Evolutionary conservation across 2,888 invertebrate species (phyloP).

Genomic region (Colostygia pectinataria): DNA sequence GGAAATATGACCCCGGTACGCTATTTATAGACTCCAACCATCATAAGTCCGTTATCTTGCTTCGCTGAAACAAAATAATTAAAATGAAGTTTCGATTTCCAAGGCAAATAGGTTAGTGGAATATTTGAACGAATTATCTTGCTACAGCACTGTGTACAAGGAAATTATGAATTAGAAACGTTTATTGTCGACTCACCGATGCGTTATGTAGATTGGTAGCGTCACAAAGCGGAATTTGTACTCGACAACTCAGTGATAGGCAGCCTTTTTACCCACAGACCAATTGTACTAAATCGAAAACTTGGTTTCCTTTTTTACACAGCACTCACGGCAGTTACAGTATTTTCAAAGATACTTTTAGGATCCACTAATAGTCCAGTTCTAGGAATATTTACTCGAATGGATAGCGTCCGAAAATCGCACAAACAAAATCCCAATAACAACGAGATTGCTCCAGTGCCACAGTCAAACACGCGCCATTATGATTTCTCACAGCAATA

Average conservation of each 20-base stretch:
- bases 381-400: slow-evolving; percentile 56
- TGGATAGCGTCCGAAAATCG: slow-evolving; percentile 52
- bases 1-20: slow-evolving; percentile 40
- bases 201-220: slow-evolving; percentile 43
- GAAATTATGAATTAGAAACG: slow-evolving; percentile 55
- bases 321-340: slow-evolving; percentile 37
- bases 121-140: slow-evolving; percentile 49
- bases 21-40: slow-evolving; percentile 43
- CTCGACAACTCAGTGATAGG: slow-evolving; percentile 51
- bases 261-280: slow-evolving; percentile 48
- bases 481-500: slow-evolving; percentile 48
- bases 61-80: slow-evolving; percentile 76
- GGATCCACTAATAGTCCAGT: slow-evolving; percentile 44
- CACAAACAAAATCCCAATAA: slow-evolving; percentile 67
- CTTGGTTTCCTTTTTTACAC: slow-evolving; percentile 71
- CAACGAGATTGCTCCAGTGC: slow-evolving; percentile 62
- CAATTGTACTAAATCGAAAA: slow-evolving; percentile 59
- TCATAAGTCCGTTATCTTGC: slow-evolving; percentile 43
- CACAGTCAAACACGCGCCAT: slow-evolving; percentile 75
- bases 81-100: slow-evolving; percentile 73
- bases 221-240: slow-evolving; percentile 53
- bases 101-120: slow-evolving; percentile 67
- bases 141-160: slow-evolving; percentile 26
- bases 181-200: slow-evolving; percentile 47
- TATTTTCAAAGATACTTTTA: slow-evolving; percentile 40